Evolutionary conservation across 2,888 invertebrate genomes (phyloP).

Genomic region (Leistus spinibarbis): DNA sequence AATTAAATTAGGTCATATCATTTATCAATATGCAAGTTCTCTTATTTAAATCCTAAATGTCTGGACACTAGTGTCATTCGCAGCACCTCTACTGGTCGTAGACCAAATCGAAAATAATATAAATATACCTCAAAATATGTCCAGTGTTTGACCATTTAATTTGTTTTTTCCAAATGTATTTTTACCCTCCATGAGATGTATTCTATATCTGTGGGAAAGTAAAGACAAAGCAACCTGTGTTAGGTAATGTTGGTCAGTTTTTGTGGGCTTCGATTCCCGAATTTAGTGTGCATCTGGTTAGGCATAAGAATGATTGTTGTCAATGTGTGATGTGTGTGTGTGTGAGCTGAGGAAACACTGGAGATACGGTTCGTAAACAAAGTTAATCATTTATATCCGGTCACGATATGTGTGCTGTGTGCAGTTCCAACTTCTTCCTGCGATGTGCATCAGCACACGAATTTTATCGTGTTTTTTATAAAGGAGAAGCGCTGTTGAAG

Average conservation of each 20-base stretch:
- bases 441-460: background rate
- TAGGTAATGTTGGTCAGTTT: background rate
- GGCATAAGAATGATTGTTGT: background rate
- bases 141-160: no score
- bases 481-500: slow-evolving; percentile 16
- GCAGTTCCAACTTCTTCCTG: background rate
- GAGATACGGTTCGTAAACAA: slow-evolving; percentile 45
- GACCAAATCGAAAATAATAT: no score
- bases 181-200: background rate
- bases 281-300: background rate
- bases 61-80: no score
- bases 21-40: no score
- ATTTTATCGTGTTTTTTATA: slow-evolving; percentile 41
- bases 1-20: no score
- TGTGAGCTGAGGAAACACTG: slow-evolving; percentile 21
- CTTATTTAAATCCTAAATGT: no score
- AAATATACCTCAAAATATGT: no score
- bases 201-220: background rate
- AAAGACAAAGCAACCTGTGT: background rate
- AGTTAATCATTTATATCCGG: slow-evolving; percentile 46
- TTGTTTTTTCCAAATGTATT: no score
- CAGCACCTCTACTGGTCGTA: no score
- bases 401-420: slow-evolving; percentile 41
- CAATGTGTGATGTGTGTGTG: background rate
- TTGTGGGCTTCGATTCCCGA: background rate